phyloP scores from a whole-genome alignment of 1,140 invertebrate species.

The Manduca sexta region DNA sequence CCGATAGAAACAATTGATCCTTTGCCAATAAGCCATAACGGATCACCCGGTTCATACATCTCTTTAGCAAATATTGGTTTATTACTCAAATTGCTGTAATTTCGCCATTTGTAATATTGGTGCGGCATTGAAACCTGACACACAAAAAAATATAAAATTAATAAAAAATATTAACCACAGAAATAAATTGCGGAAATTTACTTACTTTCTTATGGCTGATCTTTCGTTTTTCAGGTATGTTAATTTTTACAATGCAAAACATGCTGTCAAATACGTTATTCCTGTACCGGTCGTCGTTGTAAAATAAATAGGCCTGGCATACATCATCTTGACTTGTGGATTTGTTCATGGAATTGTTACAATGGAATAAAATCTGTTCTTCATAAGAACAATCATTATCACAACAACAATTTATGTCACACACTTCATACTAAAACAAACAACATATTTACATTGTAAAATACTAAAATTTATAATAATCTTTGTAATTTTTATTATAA shows the following conservation, averaged over 20 bases:
- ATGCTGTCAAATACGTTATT: conserved; percentile 57
- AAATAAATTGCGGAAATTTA: not conserved
- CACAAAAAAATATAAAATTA: conserved; percentile 23
- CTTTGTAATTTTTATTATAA: too few species aligned
- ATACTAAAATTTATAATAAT: too few species aligned
- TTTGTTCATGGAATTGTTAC: conserved; percentile 25
- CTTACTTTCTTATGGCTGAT: conserved; percentile 24
- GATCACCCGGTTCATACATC: conserved; percentile 32
- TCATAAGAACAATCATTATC: conserved; percentile 77
- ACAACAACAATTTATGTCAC: conserved; percentile 86
- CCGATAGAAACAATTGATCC: conserved; percentile 31
- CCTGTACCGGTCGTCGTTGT: conserved; percentile 42
- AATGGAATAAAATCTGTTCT: conserved; percentile 76
- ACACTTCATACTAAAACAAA: conserved; percentile 71
- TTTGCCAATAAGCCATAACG: conserved; percentile 44
- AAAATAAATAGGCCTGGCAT: conserved; percentile 11
- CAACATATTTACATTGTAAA: not conserved
- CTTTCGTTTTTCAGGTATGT: conserved; percentile 64
- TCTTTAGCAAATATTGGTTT: conserved; percentile 25
- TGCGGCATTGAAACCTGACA: conserved; percentile 15
- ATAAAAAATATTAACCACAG: too few species aligned
- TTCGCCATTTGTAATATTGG: conserved; percentile 40
- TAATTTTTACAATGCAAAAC: conserved; percentile 76
- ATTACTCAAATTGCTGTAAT: conserved; percentile 2
- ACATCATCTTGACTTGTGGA: too few species aligned